phyloP scores from a whole-genome alignment of 2,113 vertebrate genomes.

The Trematocara unimaculatum region DNA sequence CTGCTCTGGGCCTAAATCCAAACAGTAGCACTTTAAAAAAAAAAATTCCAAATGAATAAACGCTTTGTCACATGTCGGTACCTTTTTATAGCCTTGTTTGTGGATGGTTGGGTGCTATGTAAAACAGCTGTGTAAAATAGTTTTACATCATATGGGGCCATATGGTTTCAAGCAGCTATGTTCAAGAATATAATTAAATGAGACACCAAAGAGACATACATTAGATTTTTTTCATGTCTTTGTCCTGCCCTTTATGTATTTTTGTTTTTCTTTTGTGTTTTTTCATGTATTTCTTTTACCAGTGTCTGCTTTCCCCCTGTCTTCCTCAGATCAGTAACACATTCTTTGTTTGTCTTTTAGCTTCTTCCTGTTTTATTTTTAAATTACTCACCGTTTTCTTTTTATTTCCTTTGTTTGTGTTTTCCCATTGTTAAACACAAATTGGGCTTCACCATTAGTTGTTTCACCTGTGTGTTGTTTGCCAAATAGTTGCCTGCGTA shows the following conservation, averaged over 20 bases:
- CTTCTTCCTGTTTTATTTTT: not conserved
- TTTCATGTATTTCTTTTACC: not conserved
- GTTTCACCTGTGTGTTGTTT: not conserved
- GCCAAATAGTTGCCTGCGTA: not conserved
- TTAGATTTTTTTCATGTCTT: not conserved
- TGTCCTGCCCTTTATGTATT: constrained; percentile 3
- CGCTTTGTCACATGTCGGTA: not conserved
- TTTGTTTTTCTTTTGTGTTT: not conserved
- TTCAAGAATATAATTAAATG: constrained; percentile 45
- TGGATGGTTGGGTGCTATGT: not conserved
- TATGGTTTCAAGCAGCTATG: constrained; percentile 31
- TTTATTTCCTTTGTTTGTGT: not conserved
- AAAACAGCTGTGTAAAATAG: not conserved
- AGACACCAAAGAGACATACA: constrained; percentile 32
- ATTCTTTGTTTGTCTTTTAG: not conserved
- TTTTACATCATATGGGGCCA: constrained; percentile 33
- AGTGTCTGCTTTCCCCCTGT: accelerated
- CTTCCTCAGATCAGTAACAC: not conserved
- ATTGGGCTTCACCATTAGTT: not conserved
- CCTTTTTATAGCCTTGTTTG: not conserved
- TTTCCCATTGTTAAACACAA: not conserved
- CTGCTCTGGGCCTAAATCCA: not conserved
- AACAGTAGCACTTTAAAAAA: not conserved
- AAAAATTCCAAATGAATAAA: not conserved
- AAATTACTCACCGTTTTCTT: not conserved